Conservation (phyloP, 1,140 invertebrate species). For the Pogonus chalceus region DNA sequence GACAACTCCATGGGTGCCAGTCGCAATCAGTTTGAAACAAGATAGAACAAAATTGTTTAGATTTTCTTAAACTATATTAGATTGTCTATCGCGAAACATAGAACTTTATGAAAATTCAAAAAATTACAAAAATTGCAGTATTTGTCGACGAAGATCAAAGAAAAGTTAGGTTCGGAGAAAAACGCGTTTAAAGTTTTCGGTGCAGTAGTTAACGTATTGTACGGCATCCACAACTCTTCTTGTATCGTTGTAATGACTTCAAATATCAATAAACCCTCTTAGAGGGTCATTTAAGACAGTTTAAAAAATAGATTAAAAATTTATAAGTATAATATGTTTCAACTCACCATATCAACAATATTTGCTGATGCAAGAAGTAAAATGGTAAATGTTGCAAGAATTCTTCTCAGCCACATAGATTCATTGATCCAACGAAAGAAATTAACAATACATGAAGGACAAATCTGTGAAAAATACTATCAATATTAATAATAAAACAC, state of each 20-base stretch:
- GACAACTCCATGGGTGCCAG: too few relatives aligned
- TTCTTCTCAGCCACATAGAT: conserved; percentile 41
- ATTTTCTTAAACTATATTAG: too few relatives aligned
- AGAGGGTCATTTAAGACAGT: too few relatives aligned
- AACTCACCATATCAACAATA: conserved; percentile 46
- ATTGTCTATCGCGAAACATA: too few relatives aligned
- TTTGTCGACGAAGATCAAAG: conserved; percentile 4
- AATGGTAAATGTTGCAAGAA: conserved; percentile 44
- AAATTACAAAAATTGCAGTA: not conserved
- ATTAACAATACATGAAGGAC: conserved; percentile 36
- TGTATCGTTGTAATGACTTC: too few relatives aligned
- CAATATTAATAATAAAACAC: too few relatives aligned
- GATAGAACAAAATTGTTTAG: too few relatives aligned
- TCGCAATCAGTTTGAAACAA: conserved; percentile 26
- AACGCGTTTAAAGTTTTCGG: too few relatives aligned
- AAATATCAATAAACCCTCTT: too few relatives aligned
- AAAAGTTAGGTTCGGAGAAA: conserved; percentile 8
- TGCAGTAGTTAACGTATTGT: too few relatives aligned
- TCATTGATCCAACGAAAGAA: conserved; percentile 43
- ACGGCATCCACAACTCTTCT: too few relatives aligned
- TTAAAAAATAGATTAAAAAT: conserved; percentile 7
- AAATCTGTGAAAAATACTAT: conserved; percentile 25
- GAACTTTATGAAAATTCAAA: too few relatives aligned
- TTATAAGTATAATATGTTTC: not conserved
- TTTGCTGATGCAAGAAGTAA: conserved; percentile 45